Evolutionary conservation across 2,113 vertebrate genomes (phyloP).

Genomic region (Salminus brasiliensis): DNA sequence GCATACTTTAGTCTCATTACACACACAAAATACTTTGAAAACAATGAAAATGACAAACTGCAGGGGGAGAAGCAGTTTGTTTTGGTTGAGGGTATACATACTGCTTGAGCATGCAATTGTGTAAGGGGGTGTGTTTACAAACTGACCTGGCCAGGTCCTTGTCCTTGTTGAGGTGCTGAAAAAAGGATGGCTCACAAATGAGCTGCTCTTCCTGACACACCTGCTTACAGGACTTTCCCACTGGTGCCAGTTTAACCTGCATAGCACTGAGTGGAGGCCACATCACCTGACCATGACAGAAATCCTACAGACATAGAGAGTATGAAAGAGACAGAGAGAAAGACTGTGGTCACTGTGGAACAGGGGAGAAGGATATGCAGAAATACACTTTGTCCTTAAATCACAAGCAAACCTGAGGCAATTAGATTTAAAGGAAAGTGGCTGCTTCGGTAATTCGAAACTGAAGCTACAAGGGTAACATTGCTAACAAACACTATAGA

Average conservation of each 20-base stretch:
- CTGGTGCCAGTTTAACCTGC: slow-evolving; percentile 89
- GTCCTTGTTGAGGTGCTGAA: slow-evolving; percentile 98
- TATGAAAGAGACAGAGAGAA: neutral
- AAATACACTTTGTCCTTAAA: too few relatives aligned
- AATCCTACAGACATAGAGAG: slow-evolving; percentile 82
- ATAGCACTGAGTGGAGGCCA: slow-evolving; percentile 93
- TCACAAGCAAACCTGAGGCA: too few relatives aligned
- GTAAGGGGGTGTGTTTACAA: neutral
- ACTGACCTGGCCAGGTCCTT: slow-evolving; percentile 87
- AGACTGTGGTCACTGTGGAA: too few relatives aligned
- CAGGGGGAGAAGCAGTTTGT: too few relatives aligned
- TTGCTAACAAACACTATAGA: too few relatives aligned
- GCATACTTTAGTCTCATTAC: neutral
- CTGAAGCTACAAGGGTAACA: too few relatives aligned
- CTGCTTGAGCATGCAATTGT: too few relatives aligned
- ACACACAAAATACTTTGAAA: too few relatives aligned
- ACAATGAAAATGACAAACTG: too few relatives aligned
- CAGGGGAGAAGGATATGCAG: too few relatives aligned
- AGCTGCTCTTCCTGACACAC: slow-evolving; percentile 96
- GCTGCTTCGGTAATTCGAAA: too few relatives aligned
- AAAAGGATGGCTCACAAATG: slow-evolving; percentile 98
- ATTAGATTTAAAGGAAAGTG: too few relatives aligned
- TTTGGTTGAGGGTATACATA: neutral
- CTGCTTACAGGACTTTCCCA: slow-evolving; percentile 92
- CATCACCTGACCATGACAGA: slow-evolving; percentile 98